phyloP scores from a whole-genome alignment of 2,113 vertebrate species.

The Struthidea cinerea region DNA sequence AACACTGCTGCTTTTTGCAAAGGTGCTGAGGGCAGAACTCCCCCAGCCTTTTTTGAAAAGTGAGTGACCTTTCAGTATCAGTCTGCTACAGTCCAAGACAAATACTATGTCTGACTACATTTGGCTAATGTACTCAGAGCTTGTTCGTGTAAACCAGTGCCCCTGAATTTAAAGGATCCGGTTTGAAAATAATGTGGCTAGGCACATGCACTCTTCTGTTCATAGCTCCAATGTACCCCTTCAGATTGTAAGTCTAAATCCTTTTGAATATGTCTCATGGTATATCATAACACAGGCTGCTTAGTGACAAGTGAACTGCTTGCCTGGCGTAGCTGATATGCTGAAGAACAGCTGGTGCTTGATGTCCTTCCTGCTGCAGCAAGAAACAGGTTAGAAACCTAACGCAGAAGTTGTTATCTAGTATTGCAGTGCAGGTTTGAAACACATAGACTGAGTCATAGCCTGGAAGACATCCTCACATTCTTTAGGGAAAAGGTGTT shows the following conservation, averaged over 20 bases:
- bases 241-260: background rate
- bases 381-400: background rate
- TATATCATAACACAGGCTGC: background rate
- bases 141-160: background rate
- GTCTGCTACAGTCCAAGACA: background rate
- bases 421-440: background rate
- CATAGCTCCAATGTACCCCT: background rate
- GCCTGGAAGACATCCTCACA: background rate
- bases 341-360: background rate
- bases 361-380: background rate
- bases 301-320: background rate
- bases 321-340: background rate
- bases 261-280: background rate
- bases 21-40: background rate
- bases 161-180: background rate
- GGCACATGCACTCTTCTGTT: background rate
- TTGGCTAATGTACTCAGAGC: background rate
- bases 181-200: background rate
- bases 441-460: accelerated
- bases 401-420: background rate
- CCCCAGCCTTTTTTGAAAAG: background rate
- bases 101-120: background rate
- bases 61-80: accelerated
- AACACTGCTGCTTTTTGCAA: background rate
- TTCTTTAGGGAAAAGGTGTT: background rate